phyloP scores from a whole-genome alignment of 2,888 invertebrate species.

The Chalcis sispes region DNA sequence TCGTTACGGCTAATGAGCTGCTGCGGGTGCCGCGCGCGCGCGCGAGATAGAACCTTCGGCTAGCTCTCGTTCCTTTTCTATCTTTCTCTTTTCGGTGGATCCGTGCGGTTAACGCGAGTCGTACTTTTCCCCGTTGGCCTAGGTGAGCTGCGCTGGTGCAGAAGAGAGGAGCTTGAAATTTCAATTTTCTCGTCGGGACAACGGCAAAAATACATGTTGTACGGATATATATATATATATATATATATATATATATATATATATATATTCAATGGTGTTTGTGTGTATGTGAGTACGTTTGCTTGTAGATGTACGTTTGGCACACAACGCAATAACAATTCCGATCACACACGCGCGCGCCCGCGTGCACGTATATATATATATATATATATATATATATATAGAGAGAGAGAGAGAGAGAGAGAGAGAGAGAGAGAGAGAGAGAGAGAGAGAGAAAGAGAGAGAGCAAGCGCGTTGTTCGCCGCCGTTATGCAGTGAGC shows the following conservation, averaged over 20 bases:
- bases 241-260: background rate
- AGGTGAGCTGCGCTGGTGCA: too few relatives aligned
- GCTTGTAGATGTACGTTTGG: too few relatives aligned
- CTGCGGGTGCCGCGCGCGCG: background rate
- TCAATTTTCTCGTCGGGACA: constrained; percentile 30
- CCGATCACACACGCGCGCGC: too few relatives aligned
- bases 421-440: background rate
- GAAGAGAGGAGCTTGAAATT: constrained; percentile 27
- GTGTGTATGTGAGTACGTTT: too few relatives aligned
- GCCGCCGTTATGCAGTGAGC: background rate
- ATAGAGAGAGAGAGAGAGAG: too few relatives aligned
- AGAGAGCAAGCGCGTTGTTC: constrained; percentile 16
- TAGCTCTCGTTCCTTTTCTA: too few relatives aligned
- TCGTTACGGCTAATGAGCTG: constrained; percentile 49
- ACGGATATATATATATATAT: background rate
- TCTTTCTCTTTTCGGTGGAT: too few relatives aligned
- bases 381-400: background rate
- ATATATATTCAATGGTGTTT: too few relatives aligned
- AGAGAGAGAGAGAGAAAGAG: background rate
- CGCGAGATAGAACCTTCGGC: constrained; percentile 8
- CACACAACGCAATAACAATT: too few relatives aligned
- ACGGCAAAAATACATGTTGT: too few relatives aligned
- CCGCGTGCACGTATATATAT: background rate
- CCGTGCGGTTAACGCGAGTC: too few relatives aligned
- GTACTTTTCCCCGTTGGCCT: too few relatives aligned